Conservation (phyloP, 2,888 invertebrate genomes). For the Ennomos erosarius region DNA sequence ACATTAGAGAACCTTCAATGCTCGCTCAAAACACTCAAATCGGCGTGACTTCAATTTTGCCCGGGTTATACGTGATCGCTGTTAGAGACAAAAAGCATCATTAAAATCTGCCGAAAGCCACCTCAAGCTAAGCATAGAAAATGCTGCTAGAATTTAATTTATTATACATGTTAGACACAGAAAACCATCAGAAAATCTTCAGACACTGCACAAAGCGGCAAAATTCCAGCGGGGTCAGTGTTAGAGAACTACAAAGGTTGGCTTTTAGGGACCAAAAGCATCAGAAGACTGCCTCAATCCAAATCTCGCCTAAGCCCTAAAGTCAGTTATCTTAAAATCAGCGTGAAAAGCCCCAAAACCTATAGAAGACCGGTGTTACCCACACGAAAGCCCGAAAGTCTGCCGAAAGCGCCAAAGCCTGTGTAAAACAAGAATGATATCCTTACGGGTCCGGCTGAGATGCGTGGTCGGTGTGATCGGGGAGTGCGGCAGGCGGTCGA, state of each 20-base stretch:
- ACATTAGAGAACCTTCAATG: neutral
- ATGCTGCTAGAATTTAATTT: too few species aligned
- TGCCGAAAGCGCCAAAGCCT: conserved; percentile 30
- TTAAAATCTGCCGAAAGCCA: neutral
- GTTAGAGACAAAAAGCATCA: conserved; percentile 9
- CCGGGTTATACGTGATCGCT: neutral
- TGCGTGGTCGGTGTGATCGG: conserved; percentile 65
- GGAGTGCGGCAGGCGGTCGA: conserved; percentile 86
- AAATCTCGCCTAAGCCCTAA: too few species aligned
- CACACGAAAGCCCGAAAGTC: too few species aligned
- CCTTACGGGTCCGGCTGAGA: conserved; percentile 74
- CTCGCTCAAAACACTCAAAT: neutral
- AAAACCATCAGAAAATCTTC: neutral
- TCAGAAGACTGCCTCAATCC: neutral
- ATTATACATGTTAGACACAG: neutral
- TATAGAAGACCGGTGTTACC: too few species aligned
- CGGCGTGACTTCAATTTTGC: neutral
- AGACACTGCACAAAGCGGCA: conserved; percentile 4
- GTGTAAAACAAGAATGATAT: conserved; percentile 15
- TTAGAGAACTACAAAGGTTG: too few species aligned
- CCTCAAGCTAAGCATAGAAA: too few species aligned
- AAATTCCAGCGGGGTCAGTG: too few species aligned
- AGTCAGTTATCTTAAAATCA: too few species aligned
- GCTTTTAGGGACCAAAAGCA: conserved; percentile 21
- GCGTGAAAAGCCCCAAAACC: too few species aligned